These are phyloP conservation scores for Alaudala cheleensis DNA, from an alignment of 2,113 vertebrate genomes.

Conservation along the genomic window DNA sequence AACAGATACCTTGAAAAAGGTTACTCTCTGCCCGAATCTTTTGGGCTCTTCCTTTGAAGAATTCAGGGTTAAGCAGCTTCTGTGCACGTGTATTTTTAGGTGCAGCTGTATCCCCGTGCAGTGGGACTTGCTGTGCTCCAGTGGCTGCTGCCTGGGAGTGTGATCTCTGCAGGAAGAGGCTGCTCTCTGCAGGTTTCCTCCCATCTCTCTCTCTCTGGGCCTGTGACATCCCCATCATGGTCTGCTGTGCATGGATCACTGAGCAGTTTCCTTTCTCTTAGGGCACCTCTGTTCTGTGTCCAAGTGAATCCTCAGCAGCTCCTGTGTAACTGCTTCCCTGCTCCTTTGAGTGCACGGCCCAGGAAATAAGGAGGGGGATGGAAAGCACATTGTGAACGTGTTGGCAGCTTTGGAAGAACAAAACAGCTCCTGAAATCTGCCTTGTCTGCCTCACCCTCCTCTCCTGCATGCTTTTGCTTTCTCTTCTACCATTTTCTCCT, in stretches of 20 bases:
- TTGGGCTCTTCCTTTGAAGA: background rate
- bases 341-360: background rate
- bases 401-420: conserved; percentile 18
- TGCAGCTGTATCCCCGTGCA: background rate
- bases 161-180: background rate
- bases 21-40: background rate
- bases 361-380: background rate
- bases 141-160: background rate
- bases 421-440: background rate
- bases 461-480: background rate
- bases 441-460: background rate
- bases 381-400: background rate
- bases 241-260: background rate
- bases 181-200: background rate
- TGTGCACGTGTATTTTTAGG: rapidly evolving
- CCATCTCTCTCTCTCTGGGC: background rate
- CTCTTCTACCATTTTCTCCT: background rate
- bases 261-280: conserved; percentile 22
- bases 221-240: background rate
- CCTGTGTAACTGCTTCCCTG: background rate
- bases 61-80: background rate
- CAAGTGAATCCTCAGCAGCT: background rate
- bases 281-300: conserved; percentile 6
- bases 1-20: background rate
- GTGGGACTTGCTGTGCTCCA: background rate